A percentile compares a stretch with the other conserved stretches of the same genome.
These are phyloP conservation scores for Epistrophe eligans DNA, from an alignment of 2,888 invertebrate genomes.

Conservation along the genomic window DNA sequence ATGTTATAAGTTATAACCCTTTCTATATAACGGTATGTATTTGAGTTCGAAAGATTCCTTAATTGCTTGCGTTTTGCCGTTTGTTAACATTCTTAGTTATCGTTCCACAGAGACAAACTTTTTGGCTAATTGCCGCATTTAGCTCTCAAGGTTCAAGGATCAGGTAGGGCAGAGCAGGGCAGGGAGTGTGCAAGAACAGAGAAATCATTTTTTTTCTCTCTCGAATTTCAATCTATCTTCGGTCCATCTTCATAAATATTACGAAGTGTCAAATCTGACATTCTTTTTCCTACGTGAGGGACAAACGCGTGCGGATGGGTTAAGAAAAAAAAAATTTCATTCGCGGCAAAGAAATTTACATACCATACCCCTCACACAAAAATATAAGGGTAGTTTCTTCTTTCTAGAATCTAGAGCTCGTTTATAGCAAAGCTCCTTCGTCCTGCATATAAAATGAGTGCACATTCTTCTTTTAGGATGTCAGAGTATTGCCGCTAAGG, in stretches of 20 bases:
- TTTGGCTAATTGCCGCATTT: constrained; percentile 77
- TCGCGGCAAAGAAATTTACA: constrained; percentile 59
- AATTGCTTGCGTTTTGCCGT: constrained; percentile 75
- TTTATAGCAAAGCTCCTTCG: constrained; percentile 43
- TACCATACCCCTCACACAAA: constrained; percentile 22
- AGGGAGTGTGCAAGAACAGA: background rate
- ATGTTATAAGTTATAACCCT: constrained; percentile 5
- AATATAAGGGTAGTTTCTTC: constrained; percentile 30
- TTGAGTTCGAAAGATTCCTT: constrained; percentile 68
- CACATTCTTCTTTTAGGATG: constrained; percentile 51
- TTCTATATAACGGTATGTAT: background rate
- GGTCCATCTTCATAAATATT: constrained; percentile 66
- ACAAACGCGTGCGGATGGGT: background rate
- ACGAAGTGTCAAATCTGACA: constrained; percentile 73
- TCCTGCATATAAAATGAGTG: constrained; percentile 68
- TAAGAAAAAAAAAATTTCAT: constrained; percentile 20
- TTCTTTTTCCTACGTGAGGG: constrained; percentile 25
- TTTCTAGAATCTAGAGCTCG: background rate
- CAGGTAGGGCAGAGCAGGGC: background rate
- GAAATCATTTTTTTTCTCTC: constrained; percentile 35
- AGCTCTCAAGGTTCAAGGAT: constrained; percentile 19
- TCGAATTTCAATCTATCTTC: constrained; percentile 46
- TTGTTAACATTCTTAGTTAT: constrained; percentile 76
- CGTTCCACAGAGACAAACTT: constrained; percentile 77
- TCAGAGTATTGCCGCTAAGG: constrained; percentile 28